Evolutionary conservation across 2,797 vertebrate species (phyloP).

Genomic region (Thaleichthys pacificus): DNA sequence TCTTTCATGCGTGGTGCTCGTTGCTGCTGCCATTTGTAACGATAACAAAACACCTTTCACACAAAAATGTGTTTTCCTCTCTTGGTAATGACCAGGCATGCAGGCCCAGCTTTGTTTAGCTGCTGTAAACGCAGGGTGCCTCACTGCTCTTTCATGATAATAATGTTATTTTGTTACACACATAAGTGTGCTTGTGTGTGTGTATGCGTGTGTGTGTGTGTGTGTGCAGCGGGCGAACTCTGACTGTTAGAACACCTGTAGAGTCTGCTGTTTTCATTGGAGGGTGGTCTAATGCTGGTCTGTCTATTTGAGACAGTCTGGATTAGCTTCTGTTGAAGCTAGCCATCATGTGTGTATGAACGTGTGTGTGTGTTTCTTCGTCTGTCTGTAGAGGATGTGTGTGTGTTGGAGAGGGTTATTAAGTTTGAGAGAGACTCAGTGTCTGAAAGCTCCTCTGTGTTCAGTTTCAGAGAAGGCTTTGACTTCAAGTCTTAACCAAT

Average conservation of each 20-base stretch:
- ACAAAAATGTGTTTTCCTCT: constrained; percentile 8
- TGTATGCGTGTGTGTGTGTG: constrained; percentile 5
- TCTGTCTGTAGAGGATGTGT: not conserved
- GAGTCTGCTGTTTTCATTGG: constrained; percentile 1
- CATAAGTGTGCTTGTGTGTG: constrained; percentile 13
- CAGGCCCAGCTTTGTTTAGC: constrained; percentile 1
- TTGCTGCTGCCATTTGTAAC: constrained; percentile 36
- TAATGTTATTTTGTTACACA: not conserved
- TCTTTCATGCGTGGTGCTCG: constrained; percentile 18
- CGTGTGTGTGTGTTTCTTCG: constrained; percentile 5
- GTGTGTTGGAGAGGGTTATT: not conserved
- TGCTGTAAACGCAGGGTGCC: not conserved
- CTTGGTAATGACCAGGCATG: constrained; percentile 1
- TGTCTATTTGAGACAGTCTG: not conserved
- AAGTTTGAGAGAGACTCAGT: not conserved
- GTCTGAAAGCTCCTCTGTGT: not conserved
- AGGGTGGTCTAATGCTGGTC: not conserved
- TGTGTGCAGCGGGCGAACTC: constrained; percentile 2
- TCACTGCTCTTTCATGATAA: constrained; percentile 4
- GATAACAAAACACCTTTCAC: constrained; percentile 37
- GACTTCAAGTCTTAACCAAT: not conserved
- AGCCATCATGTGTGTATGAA: constrained; percentile 11
- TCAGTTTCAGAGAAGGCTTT: not conserved
- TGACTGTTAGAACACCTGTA: not conserved
- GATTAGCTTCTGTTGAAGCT: constrained; percentile 1